Evolutionary conservation across 2,797 vertebrate genomes (phyloP).

Genomic region (Pteropus rufus): DNA sequence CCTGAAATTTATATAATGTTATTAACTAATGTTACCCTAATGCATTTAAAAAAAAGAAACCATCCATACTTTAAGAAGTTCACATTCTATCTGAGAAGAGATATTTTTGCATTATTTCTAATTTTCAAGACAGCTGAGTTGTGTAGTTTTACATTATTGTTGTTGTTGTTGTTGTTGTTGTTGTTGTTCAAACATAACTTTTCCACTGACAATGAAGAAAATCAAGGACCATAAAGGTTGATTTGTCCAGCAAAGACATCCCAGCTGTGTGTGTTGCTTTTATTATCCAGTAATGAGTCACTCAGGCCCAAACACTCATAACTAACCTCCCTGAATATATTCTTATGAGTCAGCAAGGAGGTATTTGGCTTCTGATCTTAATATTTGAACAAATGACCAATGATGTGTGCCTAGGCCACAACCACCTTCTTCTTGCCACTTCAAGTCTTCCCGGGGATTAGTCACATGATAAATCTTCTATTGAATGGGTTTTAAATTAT

Average conservation of each 20-base stretch:
- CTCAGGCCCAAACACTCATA: neutral
- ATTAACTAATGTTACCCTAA: neutral
- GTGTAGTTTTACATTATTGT: neutral
- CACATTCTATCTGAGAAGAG: neutral
- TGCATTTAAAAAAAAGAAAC: neutral
- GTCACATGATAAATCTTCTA: conserved; percentile 63
- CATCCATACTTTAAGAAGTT: neutral
- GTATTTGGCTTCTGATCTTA: conserved; percentile 38
- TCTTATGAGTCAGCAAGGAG: conserved; percentile 41
- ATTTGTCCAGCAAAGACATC: neutral
- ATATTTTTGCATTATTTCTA: neutral
- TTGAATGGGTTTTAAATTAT: conserved; percentile 53
- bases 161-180: neutral
- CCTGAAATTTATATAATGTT: neutral
- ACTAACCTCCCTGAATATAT: neutral
- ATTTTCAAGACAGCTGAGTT: neutral
- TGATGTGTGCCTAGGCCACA: conserved; percentile 39
- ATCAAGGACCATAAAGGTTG: neutral
- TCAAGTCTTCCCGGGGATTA: conserved; percentile 18
- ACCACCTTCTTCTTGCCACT: conserved; percentile 45
- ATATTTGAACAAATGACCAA: conserved; percentile 55
- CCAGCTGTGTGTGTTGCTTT: neutral
- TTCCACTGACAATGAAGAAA: conserved; percentile 5
- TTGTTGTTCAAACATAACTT: neutral
- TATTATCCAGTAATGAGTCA: neutral